Evolutionary conservation across 2,113 vertebrate genomes (phyloP), one percentile per base, ranked within the genome.

Genomic region (Toxostoma redivivum): DNA sequence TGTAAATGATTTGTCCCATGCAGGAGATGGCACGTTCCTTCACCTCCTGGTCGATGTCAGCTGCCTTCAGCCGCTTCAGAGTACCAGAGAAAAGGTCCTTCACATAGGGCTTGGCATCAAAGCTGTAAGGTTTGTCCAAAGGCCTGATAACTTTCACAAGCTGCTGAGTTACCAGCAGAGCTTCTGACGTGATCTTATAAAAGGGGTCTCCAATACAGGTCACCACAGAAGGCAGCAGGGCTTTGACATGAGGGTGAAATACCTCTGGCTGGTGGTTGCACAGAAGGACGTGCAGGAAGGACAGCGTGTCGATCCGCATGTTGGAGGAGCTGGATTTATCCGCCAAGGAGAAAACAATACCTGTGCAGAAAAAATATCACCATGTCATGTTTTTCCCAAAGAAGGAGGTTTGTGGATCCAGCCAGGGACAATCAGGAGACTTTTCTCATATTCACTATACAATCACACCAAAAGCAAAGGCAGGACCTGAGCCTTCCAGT

Each of bases 1-100:
- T 98, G 96, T 98, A 98, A 81, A 99, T 95, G 2, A 99, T 98
- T 81, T 99, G 98, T 51, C 98, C 99, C 98, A 98, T 99, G 91
- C 99, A 99, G 86, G 98, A 98, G 86, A 99, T 99, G 12, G 99
- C 99, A n/a, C 98, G 97, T 80, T 99, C 99, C 87, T 99, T 99
- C 62, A 99, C 99, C 92, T 99, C 99, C 97, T 99, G 99, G 97
- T 99, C 99, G 0, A 99, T 99, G 97, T 99, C 99, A 9, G 99
- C 98, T 6, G 99, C 98, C 69, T 98, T 98, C 84, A 99, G 98
- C 64, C 98, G 97, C 84, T 98, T 98, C 92, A 99, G 92, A 20
- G 98, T 99, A 16, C 95, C 97, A 2, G 96, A 58, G 40, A 99
- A 99, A 77, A 99, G 89, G 70, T 98, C 98, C 87, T 95, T 98